Percentiles rank a stretch among this genome's conserved stretches.
Evolutionary conservation across 1,140 invertebrate species (phyloP).

Genomic region (Bactericera cockerelli): DNA sequence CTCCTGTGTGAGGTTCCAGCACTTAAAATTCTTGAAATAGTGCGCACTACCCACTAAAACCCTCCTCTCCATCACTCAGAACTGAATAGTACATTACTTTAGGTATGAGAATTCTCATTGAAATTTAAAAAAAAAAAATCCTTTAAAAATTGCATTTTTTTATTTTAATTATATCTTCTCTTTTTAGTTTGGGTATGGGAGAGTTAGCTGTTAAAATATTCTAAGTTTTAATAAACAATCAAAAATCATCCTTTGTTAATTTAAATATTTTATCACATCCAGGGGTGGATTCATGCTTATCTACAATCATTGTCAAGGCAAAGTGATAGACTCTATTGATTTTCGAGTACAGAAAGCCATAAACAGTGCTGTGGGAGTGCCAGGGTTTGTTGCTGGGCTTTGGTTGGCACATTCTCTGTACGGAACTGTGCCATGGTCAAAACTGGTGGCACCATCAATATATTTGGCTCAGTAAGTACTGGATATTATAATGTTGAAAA

Average conservation of each 20-base stretch:
- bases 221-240: too few relatives aligned
- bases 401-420: slow-evolving; percentile 38
- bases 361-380: slow-evolving; percentile 31
- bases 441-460: slow-evolving; percentile 44
- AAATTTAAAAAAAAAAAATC: too few relatives aligned
- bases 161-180: too few relatives aligned
- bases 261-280: slow-evolving; percentile 21
- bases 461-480: slow-evolving; percentile 38
- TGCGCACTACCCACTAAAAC: too few relatives aligned
- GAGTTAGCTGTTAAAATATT: not conserved
- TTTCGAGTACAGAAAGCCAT: slow-evolving; percentile 29
- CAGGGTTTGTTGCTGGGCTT: slow-evolving; percentile 39
- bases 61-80: too few relatives aligned
- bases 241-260: slow-evolving; percentile 10
- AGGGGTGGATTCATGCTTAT: slow-evolving; percentile 58
- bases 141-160: too few relatives aligned
- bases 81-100: too few relatives aligned
- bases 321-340: slow-evolving; percentile 36
- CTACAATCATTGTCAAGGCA: slow-evolving; percentile 42
- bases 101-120: too few relatives aligned
- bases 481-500: not conserved
- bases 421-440: slow-evolving; percentile 46
- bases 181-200: too few relatives aligned
- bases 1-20: too few relatives aligned
- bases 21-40: too few relatives aligned